A percentile compares a stretch with the other conserved stretches of the same genome.
Evolutionary conservation across 1,140 invertebrate species (phyloP).

Genomic region (Hirudo medicinalis): DNA sequence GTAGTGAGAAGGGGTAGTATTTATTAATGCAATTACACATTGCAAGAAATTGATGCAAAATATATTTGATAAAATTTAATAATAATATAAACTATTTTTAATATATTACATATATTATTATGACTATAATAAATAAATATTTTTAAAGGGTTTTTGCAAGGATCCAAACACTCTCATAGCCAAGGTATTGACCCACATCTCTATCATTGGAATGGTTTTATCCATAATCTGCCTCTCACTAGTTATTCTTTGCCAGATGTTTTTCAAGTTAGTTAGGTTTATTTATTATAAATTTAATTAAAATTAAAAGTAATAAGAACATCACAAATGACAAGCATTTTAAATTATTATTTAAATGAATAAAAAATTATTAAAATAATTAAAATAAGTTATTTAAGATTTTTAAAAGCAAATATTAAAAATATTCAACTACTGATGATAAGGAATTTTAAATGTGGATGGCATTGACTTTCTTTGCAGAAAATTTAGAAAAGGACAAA

Average conservation of each 20-base stretch:
- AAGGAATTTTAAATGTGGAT: background rate
- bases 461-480: constrained; percentile 24
- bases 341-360: too few species aligned
- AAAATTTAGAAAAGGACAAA: constrained; percentile 33
- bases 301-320: too few species aligned
- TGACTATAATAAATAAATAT: background rate
- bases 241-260: background rate
- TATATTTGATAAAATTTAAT: too few species aligned
- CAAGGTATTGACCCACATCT: background rate
- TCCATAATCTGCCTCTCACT: background rate
- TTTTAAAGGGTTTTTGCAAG: background rate
- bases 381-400: too few species aligned
- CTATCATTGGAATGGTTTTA: background rate
- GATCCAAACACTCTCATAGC: background rate
- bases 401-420: too few species aligned
- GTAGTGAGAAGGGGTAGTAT: too few species aligned
- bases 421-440: too few species aligned
- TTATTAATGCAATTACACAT: too few species aligned
- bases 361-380: too few species aligned
- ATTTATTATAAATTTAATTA: background rate
- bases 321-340: too few species aligned
- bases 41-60: too few species aligned
- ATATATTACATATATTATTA: background rate
- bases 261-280: background rate
- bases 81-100: too few species aligned